phyloP scores from a whole-genome alignment of 37 sponge, comb jelly and placozoan species.

The Bolinopsis microptera region DNA sequence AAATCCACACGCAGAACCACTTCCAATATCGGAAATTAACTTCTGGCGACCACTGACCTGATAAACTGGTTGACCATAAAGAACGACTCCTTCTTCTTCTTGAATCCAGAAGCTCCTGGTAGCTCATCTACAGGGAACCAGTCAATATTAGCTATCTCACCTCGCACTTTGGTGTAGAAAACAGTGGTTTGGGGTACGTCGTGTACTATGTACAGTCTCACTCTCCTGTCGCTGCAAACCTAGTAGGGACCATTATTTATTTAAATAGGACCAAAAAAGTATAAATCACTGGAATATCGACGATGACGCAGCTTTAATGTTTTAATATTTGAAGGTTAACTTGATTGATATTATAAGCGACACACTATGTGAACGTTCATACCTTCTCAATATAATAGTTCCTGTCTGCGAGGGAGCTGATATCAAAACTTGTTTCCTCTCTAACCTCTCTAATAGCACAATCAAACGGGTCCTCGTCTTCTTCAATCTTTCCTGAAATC shows the following conservation, averaged over 20 bases:
- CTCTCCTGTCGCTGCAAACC: not conserved
- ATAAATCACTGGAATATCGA: not conserved
- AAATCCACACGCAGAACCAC: no score
- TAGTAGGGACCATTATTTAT: not conserved
- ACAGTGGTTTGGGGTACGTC: not conserved
- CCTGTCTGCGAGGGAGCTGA: not conserved
- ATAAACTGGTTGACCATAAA: constrained; percentile 38
- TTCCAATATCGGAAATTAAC: no score
- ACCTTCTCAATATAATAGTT: constrained; percentile 31
- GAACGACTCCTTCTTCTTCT: not conserved
- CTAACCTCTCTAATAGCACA: constrained; percentile 18
- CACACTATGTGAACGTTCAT: no score
- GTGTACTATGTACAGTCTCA: constrained; percentile 3
- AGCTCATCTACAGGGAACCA: constrained; percentile 30
- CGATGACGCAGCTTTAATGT: not conserved
- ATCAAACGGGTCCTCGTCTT: constrained; percentile 30
- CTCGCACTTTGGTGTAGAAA: constrained; percentile 7
- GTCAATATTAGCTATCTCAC: not conserved
- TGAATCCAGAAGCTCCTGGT: not conserved
- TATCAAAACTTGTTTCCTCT: constrained; percentile 14
- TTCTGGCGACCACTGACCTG: not conserved
- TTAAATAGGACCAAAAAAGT: not conserved
- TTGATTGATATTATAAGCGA: no score
- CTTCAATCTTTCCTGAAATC: constrained; percentile 38
- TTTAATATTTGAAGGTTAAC: not conserved